phyloP scores from a whole-genome alignment of 2,797 vertebrate species.

The Tadarida brasiliensis region DNA sequence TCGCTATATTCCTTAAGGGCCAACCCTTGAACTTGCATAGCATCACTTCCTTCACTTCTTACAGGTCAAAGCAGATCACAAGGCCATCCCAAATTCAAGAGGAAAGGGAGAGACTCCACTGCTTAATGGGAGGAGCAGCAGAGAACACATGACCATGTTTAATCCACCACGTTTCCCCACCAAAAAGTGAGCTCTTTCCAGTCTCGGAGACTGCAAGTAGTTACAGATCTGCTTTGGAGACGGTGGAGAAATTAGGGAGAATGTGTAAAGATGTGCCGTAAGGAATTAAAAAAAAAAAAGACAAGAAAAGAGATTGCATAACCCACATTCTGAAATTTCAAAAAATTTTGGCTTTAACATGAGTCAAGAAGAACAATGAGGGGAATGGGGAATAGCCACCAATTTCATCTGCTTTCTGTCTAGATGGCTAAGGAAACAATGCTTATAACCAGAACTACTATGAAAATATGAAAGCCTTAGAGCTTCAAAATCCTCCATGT shows the following conservation, averaged over 20 bases:
- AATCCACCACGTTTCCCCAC: background rate
- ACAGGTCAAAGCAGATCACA: background rate
- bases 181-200: background rate
- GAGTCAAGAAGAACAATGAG: background rate
- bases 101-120: background rate
- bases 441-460: background rate
- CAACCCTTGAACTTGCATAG: background rate
- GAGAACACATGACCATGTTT: background rate
- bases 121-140: background rate
- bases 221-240: background rate
- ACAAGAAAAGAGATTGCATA: background rate
- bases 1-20: background rate
- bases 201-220: background rate
- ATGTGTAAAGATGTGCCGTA: background rate
- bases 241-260: background rate
- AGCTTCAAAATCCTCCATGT: background rate
- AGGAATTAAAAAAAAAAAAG: background rate
- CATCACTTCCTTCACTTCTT: background rate
- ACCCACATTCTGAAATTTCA: slow-evolving; percentile 15
- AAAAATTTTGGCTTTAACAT: background rate
- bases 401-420: slow-evolving; percentile 16
- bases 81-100: background rate
- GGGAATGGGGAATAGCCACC: background rate
- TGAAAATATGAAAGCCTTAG: background rate
- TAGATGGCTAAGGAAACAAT: slow-evolving; percentile 19